A percentile compares a stretch with the other conserved stretches of the same genome.
Evolutionary conservation across 2,888 invertebrate genomes (phyloP).

Genomic region (Podotricha telesiphe): DNA sequence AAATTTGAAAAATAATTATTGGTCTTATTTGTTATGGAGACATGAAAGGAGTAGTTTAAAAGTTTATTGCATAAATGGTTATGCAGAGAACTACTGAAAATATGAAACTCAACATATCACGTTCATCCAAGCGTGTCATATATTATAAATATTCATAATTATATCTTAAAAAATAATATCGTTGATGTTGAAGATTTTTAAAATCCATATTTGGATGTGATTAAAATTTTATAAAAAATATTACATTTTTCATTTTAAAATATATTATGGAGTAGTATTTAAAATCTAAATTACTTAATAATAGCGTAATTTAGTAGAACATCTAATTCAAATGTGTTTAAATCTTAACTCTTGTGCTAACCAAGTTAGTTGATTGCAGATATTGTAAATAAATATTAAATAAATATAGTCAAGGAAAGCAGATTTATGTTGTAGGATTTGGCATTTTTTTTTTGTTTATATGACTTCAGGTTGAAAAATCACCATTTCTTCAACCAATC

Average conservation of each 20-base stretch:
- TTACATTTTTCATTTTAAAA: conserved; percentile 2
- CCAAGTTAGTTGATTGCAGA: neutral
- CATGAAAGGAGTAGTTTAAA: no score
- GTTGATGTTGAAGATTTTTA: neutral
- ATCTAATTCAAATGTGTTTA: conserved; percentile 3
- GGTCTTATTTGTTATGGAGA: no score
- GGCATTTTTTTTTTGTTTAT: conserved; percentile 48
- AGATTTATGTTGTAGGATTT: conserved; percentile 9
- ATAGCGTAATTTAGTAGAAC: neutral
- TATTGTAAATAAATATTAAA: neutral
- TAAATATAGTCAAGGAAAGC: neutral
- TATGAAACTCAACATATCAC: no score
- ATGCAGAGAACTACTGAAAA: no score
- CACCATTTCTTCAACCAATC: conserved; percentile 87
- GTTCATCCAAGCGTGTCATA: no score
- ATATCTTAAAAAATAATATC: neutral
- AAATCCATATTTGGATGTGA: conserved; percentile 12
- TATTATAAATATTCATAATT: neutral
- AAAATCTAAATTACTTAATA: neutral
- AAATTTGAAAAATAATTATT: no score
- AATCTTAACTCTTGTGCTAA: conserved; percentile 1
- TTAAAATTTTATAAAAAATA: conserved; percentile 11
- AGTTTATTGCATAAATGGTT: no score
- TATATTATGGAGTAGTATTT: conserved; percentile 4
- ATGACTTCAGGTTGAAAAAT: conserved; percentile 89